A percentile compares a stretch with the other conserved stretches of the same genome.
phyloP scores from a whole-genome alignment of 2,888 invertebrate genomes.

The Cabera pusaria region DNA sequence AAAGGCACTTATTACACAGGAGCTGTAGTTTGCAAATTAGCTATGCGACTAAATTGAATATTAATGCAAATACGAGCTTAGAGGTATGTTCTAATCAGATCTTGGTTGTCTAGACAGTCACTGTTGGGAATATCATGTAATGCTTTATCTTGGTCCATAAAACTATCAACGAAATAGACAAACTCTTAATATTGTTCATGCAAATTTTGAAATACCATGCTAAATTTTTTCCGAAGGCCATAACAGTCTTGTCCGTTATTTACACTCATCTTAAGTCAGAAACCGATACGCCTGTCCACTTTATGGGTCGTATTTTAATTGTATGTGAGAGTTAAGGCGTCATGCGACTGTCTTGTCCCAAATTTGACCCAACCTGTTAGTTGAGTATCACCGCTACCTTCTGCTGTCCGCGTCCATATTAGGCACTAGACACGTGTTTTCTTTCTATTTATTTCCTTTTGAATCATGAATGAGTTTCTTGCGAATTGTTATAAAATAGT shows the following conservation, averaged over 20 bases:
- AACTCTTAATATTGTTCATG: too few species aligned
- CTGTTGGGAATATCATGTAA: constrained; percentile 5
- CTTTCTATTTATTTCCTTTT: constrained; percentile 41
- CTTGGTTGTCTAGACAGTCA: constrained; percentile 1
- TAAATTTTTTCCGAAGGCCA: too few species aligned
- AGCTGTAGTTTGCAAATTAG: constrained; percentile 26
- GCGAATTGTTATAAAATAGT: constrained; percentile 31
- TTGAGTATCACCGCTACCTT: constrained; percentile 47
- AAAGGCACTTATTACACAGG: constrained; percentile 32
- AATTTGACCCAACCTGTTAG: constrained; percentile 57
- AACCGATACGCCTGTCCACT: constrained; percentile 9
- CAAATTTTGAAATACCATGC: constrained; percentile 1
- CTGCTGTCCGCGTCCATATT: constrained; percentile 41
- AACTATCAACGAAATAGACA: too few species aligned
- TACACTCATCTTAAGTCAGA: constrained; percentile 4
- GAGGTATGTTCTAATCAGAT: constrained; percentile 11
- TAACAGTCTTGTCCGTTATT: too few species aligned
- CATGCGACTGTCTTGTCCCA: constrained; percentile 34
- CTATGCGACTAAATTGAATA: constrained; percentile 18
- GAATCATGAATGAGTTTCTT: constrained; percentile 43
- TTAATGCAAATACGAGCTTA: constrained; percentile 16
- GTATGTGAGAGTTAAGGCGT: constrained; percentile 14
- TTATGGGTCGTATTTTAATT: constrained; percentile 23
- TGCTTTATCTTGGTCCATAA: too few species aligned
- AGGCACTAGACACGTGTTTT: constrained; percentile 46